phyloP scores from a whole-genome alignment of 2,797 vertebrate species.

The Brachyrhaphis roseni region DNA sequence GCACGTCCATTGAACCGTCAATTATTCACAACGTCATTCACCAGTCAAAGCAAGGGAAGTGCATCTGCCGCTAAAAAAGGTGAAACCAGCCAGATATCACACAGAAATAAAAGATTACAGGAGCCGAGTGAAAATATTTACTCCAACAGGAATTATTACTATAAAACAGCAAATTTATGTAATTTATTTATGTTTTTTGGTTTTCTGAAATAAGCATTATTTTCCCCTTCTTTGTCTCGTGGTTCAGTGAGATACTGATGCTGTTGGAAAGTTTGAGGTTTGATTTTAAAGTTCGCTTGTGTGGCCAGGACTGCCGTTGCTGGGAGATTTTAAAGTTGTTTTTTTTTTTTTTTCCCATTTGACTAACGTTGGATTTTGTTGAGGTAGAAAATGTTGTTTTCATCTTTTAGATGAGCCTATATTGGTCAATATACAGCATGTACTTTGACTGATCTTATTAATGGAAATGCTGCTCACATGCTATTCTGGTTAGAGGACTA shows the following conservation, averaged over 20 bases:
- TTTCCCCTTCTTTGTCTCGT: neutral
- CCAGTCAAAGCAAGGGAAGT: neutral
- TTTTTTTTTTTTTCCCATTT: neutral
- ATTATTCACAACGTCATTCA: neutral
- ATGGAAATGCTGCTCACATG: neutral
- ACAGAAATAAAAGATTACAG: neutral
- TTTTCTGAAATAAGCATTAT: neutral
- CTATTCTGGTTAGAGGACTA: neutral
- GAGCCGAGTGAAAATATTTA: neutral
- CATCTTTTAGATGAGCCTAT: neutral
- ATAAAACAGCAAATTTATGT: neutral
- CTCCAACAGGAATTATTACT: neutral
- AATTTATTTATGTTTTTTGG: neutral
- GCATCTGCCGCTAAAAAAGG: neutral
- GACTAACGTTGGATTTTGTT: neutral
- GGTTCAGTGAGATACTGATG: neutral
- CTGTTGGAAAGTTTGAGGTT: neutral
- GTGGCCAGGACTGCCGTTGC: neutral
- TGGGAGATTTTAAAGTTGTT: neutral
- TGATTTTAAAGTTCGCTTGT: neutral
- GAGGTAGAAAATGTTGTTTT: conserved; percentile 1
- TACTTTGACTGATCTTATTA: neutral
- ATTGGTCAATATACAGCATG: neutral
- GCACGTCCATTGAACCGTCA: neutral
- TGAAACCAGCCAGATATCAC: neutral